These are phyloP conservation scores for Enteromius thamalakanensis DNA, from an alignment of 2,797 vertebrate genomes.

Conservation along the genomic window DNA sequence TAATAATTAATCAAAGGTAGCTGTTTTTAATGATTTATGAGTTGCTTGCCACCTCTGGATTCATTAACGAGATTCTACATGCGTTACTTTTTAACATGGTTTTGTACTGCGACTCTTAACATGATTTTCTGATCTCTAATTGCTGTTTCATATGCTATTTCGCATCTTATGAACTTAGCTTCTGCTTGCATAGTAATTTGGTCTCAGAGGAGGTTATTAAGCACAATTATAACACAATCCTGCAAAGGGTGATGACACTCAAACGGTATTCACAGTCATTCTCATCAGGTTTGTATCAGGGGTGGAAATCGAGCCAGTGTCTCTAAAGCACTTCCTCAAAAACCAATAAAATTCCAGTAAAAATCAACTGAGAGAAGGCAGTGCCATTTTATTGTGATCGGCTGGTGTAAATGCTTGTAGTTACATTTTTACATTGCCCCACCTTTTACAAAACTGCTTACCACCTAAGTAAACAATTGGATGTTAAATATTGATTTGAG, in stretches of 20 bases:
- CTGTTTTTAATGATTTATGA: conserved; percentile 65
- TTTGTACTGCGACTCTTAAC: conserved; percentile 44
- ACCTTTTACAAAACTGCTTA: no score
- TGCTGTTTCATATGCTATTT: conserved; percentile 4
- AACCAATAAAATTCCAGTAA: not conserved
- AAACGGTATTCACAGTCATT: not conserved
- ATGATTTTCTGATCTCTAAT: conserved; percentile 52
- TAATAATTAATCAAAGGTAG: conserved; percentile 68
- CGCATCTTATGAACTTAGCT: not conserved
- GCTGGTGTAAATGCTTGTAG: no score
- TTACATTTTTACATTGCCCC: no score
- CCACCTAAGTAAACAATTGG: not conserved
- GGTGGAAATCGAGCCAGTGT: not conserved
- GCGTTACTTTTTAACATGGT: conserved; percentile 49
- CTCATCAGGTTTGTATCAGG: not conserved
- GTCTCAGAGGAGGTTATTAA: conserved; percentile 37
- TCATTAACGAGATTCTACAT: conserved; percentile 62
- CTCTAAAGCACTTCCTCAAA: not conserved
- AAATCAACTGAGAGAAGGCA: not conserved
- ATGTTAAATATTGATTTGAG: not conserved
- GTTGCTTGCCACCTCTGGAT: conserved; percentile 60
- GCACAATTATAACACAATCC: conserved; percentile 6
- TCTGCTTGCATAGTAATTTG: conserved; percentile 9
- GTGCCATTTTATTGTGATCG: not conserved
- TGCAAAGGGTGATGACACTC: not conserved